phyloP scores from a whole-genome alignment of 2,888 invertebrate genomes.

The Rhorus exstirpatorius region DNA sequence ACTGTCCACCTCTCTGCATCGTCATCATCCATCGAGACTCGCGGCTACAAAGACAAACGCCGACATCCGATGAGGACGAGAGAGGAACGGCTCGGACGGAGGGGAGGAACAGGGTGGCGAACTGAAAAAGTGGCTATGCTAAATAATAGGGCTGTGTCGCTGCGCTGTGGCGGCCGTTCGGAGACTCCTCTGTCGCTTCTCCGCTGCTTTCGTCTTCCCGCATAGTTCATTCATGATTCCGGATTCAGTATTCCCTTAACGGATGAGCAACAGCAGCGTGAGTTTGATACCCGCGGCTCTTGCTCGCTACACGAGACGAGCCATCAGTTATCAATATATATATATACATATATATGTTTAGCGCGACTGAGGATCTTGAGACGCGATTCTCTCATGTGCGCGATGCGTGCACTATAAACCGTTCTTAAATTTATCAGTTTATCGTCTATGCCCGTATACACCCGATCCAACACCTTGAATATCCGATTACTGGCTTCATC shows the following conservation, averaged over 20 bases:
- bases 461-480: not conserved
- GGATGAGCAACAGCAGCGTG: constrained; percentile 66
- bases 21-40: constrained; percentile 83
- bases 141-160: constrained; percentile 83
- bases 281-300: constrained; percentile 42
- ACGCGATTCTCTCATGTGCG: constrained; percentile 25
- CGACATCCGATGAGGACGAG: constrained; percentile 78
- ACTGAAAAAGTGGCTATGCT: constrained; percentile 85
- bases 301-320: constrained; percentile 34
- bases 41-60: constrained; percentile 84
- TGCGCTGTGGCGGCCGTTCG: constrained; percentile 69
- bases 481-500: not conserved
- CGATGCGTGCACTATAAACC: not conserved
- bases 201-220: constrained; percentile 75
- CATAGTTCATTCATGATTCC: constrained; percentile 83
- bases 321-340: constrained; percentile 47
- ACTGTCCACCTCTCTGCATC: constrained; percentile 79
- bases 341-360: too few relatives aligned
- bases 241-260: constrained; percentile 78
- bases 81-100: constrained; percentile 76
- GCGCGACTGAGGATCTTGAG: constrained; percentile 8
- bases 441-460: not conserved
- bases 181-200: constrained; percentile 73
- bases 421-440: not conserved
- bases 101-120: constrained; percentile 73